Base-by-base conservation (phyloP, 2,797 vertebrate species). In the Sebastes minor region DNA sequence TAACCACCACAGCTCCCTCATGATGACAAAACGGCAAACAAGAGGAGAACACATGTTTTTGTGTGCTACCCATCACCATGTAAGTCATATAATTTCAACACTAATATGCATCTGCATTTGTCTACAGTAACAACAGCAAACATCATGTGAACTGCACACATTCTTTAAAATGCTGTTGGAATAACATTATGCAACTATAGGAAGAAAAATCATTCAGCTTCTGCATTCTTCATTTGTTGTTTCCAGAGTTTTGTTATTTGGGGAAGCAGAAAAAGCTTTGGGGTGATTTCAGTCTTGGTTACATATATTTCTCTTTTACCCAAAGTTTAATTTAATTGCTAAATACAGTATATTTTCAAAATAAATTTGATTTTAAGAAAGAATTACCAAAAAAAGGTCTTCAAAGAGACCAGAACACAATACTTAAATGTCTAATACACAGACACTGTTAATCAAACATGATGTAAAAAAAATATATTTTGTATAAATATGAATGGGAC, bases 241-340 rank as follows among this genome's bases (percentile, higher is more conserved):
- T 76, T 62, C n/a, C 49, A 65, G 12, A 12, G 23, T n/a, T 66
- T 68, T 78, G n/a, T 49, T 22, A 28, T 71, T 63, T 63, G 60
- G 25, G 10, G 27, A 66, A 62, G 38, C 20, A 57, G 53, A 23
- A 4, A 4, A 28, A 20, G 11, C n/a, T 38, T 4, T 35, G 23
- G 2, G 2, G 2, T 0, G 18, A 74, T 32, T 74, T 74, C 3
- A 46, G 12, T 14, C 32, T 53, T 46, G 6, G 42, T 46, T 46
- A 18, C 3, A 18, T 33, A 16, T 46, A 14, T 14, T 69, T 38
- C 6, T 18, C 55, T 73, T 74, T 71, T 11, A 32, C n/a, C 46
- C 5, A 13, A 16, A 52, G 9, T 53, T 20, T 20, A 49, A 49
- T 0, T 53, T 53, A 53, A 18, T 22, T 57, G 20, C 53, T 27